A percentile compares a stretch with the other conserved stretches of the same genome.
Evolutionary conservation across 2,113 vertebrate species (phyloP).

Genomic region (Mugil cephalus): DNA sequence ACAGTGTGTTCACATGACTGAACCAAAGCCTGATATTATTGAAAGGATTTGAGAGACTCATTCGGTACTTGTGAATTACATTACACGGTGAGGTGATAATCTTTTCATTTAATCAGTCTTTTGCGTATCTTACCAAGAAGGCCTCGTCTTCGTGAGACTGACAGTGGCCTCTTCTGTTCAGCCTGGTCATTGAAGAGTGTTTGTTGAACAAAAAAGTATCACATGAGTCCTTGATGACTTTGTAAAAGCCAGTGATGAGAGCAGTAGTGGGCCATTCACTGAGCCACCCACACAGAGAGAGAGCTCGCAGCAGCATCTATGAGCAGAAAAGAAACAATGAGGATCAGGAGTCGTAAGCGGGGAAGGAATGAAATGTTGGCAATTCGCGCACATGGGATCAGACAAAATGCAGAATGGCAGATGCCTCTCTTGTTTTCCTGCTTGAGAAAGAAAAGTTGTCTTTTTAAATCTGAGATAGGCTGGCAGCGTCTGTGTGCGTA

Average conservation of each 20-base stretch:
- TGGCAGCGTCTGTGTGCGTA: slow-evolving; percentile 19
- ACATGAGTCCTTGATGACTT: slow-evolving; percentile 32
- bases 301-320: slow-evolving; percentile 35
- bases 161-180: background rate
- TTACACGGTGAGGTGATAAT: slow-evolving; percentile 20
- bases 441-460: slow-evolving; percentile 14
- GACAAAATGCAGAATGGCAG: slow-evolving; percentile 24
- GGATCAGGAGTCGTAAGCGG: slow-evolving; percentile 38
- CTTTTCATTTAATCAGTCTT: slow-evolving; percentile 12
- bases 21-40: slow-evolving; percentile 17
- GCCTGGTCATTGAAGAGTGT: slow-evolving; percentile 27
- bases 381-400: slow-evolving; percentile 40
- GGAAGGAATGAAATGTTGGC: slow-evolving; percentile 33
- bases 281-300: slow-evolving; percentile 40
- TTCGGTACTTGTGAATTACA: slow-evolving; percentile 1
- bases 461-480: slow-evolving; percentile 26
- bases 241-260: slow-evolving; percentile 41
- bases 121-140: background rate
- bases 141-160: background rate
- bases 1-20: slow-evolving; percentile 2
- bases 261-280: slow-evolving; percentile 24
- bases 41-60: background rate
- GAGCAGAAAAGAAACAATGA: slow-evolving; percentile 38
- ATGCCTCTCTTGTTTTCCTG: slow-evolving; percentile 22
- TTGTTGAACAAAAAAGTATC: slow-evolving; percentile 30